Conservation (phyloP, 2,797 vertebrate genomes). For the Orestias chungarensis region DNA sequence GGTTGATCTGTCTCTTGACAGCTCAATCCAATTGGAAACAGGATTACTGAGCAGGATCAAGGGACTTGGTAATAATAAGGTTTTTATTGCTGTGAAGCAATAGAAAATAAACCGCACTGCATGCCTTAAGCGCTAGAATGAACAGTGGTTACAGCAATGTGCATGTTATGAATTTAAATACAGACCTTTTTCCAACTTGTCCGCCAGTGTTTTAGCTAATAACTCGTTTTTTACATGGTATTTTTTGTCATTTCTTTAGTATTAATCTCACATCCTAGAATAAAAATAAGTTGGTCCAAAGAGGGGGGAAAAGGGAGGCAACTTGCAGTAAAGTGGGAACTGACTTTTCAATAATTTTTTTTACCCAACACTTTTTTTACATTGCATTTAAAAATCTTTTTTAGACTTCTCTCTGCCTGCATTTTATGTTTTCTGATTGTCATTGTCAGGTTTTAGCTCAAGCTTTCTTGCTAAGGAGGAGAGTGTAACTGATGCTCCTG, state of each 20-base stretch:
- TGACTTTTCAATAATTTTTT: slow-evolving; percentile 24
- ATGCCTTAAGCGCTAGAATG: slow-evolving; percentile 36
- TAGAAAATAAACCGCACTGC: slow-evolving; percentile 42
- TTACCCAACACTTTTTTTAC: slow-evolving; percentile 15
- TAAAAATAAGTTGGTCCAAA: background rate
- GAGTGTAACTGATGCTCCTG: slow-evolving; percentile 84
- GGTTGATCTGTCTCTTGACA: slow-evolving; percentile 40
- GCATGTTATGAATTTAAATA: slow-evolving; percentile 38
- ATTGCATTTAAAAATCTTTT: no score
- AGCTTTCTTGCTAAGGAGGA: slow-evolving; percentile 96
- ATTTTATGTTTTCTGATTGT: slow-evolving; percentile 53
- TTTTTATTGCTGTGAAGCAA: slow-evolving; percentile 50
- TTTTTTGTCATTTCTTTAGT: background rate
- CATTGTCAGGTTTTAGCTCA: slow-evolving; percentile 89
- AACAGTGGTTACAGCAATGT: slow-evolving; percentile 18
- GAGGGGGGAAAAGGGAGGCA: background rate
- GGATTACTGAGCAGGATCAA: slow-evolving; percentile 39
- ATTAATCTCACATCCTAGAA: background rate
- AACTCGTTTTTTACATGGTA: background rate
- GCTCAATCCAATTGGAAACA: slow-evolving; percentile 54
- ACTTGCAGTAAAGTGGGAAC: background rate
- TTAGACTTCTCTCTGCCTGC: slow-evolving; percentile 45
- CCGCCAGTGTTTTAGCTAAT: background rate
- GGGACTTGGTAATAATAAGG: slow-evolving; percentile 60
- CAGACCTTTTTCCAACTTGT: slow-evolving; percentile 1